Base-by-base conservation (phyloP, 2,797 vertebrate species). In the Esox masquinongy region DNA sequence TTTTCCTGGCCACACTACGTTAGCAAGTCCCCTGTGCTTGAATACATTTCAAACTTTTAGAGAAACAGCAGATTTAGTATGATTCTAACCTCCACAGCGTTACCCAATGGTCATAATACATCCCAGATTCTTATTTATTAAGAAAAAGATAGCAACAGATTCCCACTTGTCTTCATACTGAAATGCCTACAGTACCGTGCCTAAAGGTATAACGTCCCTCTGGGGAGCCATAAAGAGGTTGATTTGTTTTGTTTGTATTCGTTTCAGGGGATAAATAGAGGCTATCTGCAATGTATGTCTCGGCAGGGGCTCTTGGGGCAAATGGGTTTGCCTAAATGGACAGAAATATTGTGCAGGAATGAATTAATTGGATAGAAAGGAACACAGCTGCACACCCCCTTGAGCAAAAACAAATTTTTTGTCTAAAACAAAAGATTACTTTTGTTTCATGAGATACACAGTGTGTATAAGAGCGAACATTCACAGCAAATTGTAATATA, bases 31-130 rank as follows among this genome's bases (percentile, higher is more conserved):
- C 83, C 74, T 47, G 79, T 70, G 80, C 78, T 84, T 86, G 83
- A 84, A 88, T 88, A 82, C 80, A 91, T 90, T 89, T 90, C 83
- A 90, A 84, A 90, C 87, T 80, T 84, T 87, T 83, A 86, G 85
- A 87, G 84, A 90, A 87, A 86, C 85, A 87, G 85, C 84, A 87
- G 86, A 91, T 91, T 90, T 88, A 91, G 84, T 36, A 66, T 86
- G 86, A 89, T 84, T 69, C 31, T 39, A 81, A 78, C 84, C 80
- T 85, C 85, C 82, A 72, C 88, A 80, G 85, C 78, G 63, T 70
- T 78, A 85, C 86, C 90, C 83, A 83, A 31, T 72, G 81, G 80
- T 84, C 86, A 77, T 31, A 77, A 88, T 90, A 90, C 91, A 93
- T 90, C 72, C 66, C 74, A 69, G 80, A 53, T 73, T 31, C 78